Base-by-base conservation (phyloP, 2,888 invertebrate genomes). In the Dendrolimus houi region DNA sequence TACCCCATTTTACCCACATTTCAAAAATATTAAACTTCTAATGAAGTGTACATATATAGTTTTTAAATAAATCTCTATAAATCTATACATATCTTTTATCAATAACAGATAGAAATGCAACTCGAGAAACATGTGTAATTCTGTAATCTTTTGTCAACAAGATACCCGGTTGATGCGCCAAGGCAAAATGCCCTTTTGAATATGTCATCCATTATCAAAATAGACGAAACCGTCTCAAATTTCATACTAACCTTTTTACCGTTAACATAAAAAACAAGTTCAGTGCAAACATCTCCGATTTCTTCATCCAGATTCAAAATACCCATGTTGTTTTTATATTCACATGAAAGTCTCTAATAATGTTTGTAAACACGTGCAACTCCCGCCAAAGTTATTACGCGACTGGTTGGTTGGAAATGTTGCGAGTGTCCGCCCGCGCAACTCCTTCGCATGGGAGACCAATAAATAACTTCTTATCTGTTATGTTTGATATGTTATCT, bases 261-360 rank as follows among this genome's bases (percentile, higher is more conserved):
- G 65, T 91, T 91, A 7, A 90, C 91, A 68, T 81, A 93, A 70
- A 92, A 87, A 57, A 87, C 87, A 71, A 87, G 73, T 61, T 82
- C 81, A 7, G 79, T 77, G 56, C 68, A 66, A 56, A 81, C 70
- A 53, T 81, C 79, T 57, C 69, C 74, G 9, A 59, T 57, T 56
- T 85, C 83, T 52, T 86, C 87, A 14, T 87, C 86, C 1, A 71
- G 64, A 62, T 89, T 87, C 54, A 79, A 69, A 55, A 79, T 65
- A 59, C 86, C 87, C 89, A 89, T 88, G 9, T 29, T 29, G 29
- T 29, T 29, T 29, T 29, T 29, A 29, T 29, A 29, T 62, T 73
- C 56, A 10, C 47, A 47, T 47, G 12, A 47, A 47, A 10, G 29
- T 29, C 29, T 29, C 29, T 6, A 29, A 29, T 29, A 52, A 47